Base-by-base conservation (phyloP, 2,888 invertebrate genomes). In the Aromia moschata region DNA sequence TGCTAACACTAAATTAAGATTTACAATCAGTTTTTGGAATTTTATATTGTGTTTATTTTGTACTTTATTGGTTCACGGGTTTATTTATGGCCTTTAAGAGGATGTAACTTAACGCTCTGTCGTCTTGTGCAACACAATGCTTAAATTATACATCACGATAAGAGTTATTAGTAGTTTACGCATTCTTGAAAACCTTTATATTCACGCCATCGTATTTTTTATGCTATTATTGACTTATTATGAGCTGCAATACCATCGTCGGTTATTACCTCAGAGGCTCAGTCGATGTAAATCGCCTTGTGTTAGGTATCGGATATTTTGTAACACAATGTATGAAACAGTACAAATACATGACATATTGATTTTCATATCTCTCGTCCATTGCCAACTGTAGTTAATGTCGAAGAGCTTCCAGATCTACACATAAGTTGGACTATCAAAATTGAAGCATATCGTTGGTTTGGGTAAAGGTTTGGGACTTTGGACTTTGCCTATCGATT, bases 1-100 rank as follows among this genome's bases (percentile, higher is more conserved):
- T 64, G 67, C 64, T 69, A 69, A 70, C 65, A 68, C 62, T 70
- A 70, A 70, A 70, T 70, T 69, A 68, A 70, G 70, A 71, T 70
- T 71, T 70, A 69, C 69, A 71, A 71, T 70, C 70, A 69, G 69
- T 70, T 71, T 70, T 67, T 64, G 62, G 65, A 71, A 66, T 70
- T 71, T 67, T 69, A 65, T 69, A 66, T 68, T 71, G 64, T 63
- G 60, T 66, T 62, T 63, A 64, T 68, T 70, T 64, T 65, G 65
- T 61, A 62, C 63, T 68, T 69, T 67, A 69, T 69, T 67, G 65
- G 64, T 67, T 66, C 64, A 60, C 58, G 56, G 30, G 51, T 59
- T 56, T 63, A 64, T 67, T 68, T 67, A 68, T 61, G 56, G 51
- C 52, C 43, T 67, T 63, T 65, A 61, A 62, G 53, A 47, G 38